These are phyloP conservation scores for Hystrix brachyura DNA, from an alignment of 2,113 vertebrate species.

Conservation along the genomic window DNA sequence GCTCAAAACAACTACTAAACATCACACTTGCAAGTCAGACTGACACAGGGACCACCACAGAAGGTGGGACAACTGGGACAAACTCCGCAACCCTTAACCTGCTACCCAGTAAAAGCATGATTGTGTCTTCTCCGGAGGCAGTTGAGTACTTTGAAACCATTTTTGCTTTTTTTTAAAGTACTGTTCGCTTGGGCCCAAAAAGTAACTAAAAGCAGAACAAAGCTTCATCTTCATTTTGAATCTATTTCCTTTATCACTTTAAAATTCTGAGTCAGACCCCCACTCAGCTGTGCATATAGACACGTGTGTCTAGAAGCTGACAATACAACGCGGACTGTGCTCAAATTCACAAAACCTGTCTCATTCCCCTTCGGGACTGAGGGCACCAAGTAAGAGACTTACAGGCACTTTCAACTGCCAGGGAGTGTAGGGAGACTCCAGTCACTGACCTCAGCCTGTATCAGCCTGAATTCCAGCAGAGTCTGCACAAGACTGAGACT, in stretches of 20 bases:
- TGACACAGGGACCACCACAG: not conserved
- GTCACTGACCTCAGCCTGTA: not conserved
- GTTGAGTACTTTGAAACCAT: not conserved
- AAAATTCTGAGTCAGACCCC: not conserved
- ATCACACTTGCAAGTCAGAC: not conserved
- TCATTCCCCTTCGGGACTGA: not conserved
- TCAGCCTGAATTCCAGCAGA: not conserved
- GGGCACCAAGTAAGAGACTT: not conserved
- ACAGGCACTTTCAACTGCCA: not conserved
- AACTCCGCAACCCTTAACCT: not conserved
- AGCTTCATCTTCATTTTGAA: not conserved
- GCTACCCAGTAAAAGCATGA: not conserved
- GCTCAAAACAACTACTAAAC: not conserved
- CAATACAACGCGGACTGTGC: not conserved
- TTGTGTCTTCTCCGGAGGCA: not conserved
- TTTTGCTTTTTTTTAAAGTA: not conserved
- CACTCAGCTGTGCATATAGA: not conserved
- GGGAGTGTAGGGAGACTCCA: not conserved
- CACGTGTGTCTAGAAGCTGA: not conserved
- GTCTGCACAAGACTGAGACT: not conserved
- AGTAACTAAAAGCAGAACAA: not conserved
- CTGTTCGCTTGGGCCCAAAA: not conserved
- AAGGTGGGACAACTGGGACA: not conserved
- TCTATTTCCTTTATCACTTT: not conserved
- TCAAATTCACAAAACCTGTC: not conserved